Evolutionary conservation across 2,797 vertebrate species (phyloP).

Genomic region (Coilia nasus): DNA sequence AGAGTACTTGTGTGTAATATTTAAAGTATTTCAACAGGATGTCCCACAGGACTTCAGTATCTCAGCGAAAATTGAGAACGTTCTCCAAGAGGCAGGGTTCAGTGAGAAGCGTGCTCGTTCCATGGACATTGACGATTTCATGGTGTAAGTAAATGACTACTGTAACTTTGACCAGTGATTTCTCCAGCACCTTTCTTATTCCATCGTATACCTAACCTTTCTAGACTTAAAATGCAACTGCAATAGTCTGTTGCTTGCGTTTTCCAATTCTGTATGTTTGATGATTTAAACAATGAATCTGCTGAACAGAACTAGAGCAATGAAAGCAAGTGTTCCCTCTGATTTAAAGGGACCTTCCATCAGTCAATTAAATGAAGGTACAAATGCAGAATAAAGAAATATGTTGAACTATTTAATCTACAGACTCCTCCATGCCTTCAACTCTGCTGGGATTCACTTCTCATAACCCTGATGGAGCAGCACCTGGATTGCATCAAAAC

Average conservation of each 20-base stretch:
- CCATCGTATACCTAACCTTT: no score
- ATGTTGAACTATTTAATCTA: constrained; percentile 42
- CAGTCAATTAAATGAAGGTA: not conserved
- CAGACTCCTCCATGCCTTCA: constrained; percentile 95
- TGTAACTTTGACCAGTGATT: not conserved
- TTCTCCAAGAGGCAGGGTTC: constrained; percentile 84
- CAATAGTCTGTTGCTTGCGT: no score
- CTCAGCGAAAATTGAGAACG: constrained; percentile 83
- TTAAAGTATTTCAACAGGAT: constrained; percentile 71
- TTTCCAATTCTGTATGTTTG: no score
- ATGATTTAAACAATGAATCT: not conserved
- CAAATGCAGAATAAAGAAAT: constrained; percentile 1
- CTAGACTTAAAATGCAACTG: no score
- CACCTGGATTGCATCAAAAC: not conserved
- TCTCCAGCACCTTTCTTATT: not conserved
- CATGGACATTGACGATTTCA: constrained; percentile 98
- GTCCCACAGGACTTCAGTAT: constrained; percentile 91
- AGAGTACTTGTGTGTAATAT: not conserved
- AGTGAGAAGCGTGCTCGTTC: constrained; percentile 89
- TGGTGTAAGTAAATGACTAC: constrained; percentile 81
- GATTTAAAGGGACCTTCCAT: not conserved
- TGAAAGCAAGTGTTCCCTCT: not conserved
- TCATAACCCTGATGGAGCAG: constrained; percentile 71
- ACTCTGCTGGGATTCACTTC: constrained; percentile 94
- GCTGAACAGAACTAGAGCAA: not conserved